phyloP scores from a whole-genome alignment of 2,888 invertebrate species.

The Lamellibrachia satsuma region DNA sequence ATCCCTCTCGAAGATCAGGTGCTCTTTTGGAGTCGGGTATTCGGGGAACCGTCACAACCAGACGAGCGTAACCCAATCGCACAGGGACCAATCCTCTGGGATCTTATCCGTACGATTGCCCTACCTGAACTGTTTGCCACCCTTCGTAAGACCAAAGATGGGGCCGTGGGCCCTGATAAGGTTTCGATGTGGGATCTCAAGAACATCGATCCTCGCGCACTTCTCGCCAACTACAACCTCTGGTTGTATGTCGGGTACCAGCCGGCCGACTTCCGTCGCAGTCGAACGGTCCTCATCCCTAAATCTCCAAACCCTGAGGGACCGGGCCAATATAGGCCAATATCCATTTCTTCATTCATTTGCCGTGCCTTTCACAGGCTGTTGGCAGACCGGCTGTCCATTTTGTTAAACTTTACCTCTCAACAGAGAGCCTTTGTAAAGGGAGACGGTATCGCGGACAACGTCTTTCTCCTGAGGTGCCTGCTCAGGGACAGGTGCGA shows the following conservation, averaged over 20 bases:
- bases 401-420: not conserved
- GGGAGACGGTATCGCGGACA: not conserved
- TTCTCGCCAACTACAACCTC: not conserved
- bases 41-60: not conserved
- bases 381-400: not conserved
- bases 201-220: not conserved
- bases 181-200: not conserved
- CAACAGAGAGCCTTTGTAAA: not conserved
- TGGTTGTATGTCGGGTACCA: slow-evolving; percentile 18
- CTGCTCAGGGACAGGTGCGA: not conserved
- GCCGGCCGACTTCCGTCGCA: slow-evolving; percentile 13
- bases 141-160: slow-evolving; percentile 18
- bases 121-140: not conserved
- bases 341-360: not conserved
- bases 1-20: slow-evolving; percentile 17
- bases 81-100: no score
- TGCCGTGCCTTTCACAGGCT: not conserved
- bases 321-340: not conserved
- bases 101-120: not conserved
- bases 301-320: not conserved
- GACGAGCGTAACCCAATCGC: not conserved
- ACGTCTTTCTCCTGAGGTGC: not conserved
- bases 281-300: not conserved
- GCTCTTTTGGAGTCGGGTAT: not conserved
- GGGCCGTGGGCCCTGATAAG: not conserved